Evolutionary conservation across 2,888 invertebrate genomes (phyloP), one percentile per base, ranked within the genome.

Genomic region (Caenorhabditis wallacei): DNA sequence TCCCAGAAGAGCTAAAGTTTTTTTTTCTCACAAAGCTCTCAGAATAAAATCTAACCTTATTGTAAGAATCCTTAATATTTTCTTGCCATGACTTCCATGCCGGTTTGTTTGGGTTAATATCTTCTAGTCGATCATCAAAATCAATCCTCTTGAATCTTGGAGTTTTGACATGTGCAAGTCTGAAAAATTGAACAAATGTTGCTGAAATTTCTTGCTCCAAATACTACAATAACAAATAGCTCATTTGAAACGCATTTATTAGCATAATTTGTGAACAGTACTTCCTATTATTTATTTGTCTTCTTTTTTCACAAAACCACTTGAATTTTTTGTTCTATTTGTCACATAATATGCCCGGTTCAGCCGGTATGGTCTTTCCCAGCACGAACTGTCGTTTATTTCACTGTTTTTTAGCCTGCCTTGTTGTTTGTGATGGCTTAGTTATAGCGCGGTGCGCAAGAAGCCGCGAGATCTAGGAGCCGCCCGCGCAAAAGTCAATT

Each of bases 81-180:
- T 90, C 89, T 63, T 90, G 87, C 56, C 88, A 84, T 30, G 90
- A 88, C 56, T 90, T 89, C 88, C 89, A 90, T n/a, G 90, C 89
- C 1, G 91, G 90, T 57, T 90, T 90, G 8, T 84, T 83, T 18
- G 70, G 59, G 40, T 84, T 80, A 10, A 85, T 35, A 35, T 91
- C 91, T 20, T 87, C 86, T 8, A 88, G 71, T 61, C 89, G 66
- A 70, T 91, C 91, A 56, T 91, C 91, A 53, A 91, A 90, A 64
- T 90, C 90, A 59, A 91, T 85, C 43, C 90, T 59, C 24, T 86
- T 86, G 80, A 88, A 88, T 20, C 56, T 54, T 46, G 87, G 87
- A 8, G 82, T 71, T 59, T 61, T 48, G 1, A 72, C 64, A 18
- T 69, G 35, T 0, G 84, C 76, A 0, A 84, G 24, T 13, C 84